These are phyloP conservation scores for zebrafish (Danio rerio) DNA, from an alignment of 2,113 vertebrate genomes.

Conservation along the genomic window DNA sequence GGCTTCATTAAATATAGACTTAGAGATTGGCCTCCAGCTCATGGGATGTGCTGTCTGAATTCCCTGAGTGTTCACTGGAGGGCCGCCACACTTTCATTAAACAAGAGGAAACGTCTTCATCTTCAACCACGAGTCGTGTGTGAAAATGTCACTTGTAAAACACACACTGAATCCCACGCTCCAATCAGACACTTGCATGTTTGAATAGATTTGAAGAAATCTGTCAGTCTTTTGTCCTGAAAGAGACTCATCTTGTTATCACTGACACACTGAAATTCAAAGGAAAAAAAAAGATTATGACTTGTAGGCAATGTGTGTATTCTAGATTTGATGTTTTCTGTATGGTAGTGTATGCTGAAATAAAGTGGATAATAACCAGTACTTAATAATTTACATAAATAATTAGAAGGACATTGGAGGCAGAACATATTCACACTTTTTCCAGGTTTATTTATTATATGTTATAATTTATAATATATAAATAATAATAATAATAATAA, in stretches of 20 bases:
- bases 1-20: slow-evolving; percentile 71
- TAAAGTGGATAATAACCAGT: too few relatives aligned
- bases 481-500: too few relatives aligned
- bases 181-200: slow-evolving; percentile 12
- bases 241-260: not conserved
- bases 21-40: slow-evolving; percentile 60
- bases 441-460: too few relatives aligned
- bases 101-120: slow-evolving; percentile 59
- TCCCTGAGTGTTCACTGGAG: slow-evolving; percentile 62
- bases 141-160: slow-evolving; percentile 31
- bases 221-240: not conserved
- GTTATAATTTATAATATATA: too few relatives aligned
- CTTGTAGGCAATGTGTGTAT: not conserved
- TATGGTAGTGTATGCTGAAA: not conserved
- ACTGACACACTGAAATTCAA: not conserved
- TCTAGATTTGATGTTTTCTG: not conserved
- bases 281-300: not conserved
- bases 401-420: too few relatives aligned
- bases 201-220: slow-evolving; percentile 26
- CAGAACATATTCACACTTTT: too few relatives aligned
- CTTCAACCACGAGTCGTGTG: slow-evolving; percentile 45
- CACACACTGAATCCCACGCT: slow-evolving; percentile 14
- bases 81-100: slow-evolving; percentile 63
- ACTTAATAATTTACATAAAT: too few relatives aligned
- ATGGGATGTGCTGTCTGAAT: slow-evolving; percentile 63